Conservation (phyloP, 1,140 invertebrate genomes). For the Delia radicum region DNA sequence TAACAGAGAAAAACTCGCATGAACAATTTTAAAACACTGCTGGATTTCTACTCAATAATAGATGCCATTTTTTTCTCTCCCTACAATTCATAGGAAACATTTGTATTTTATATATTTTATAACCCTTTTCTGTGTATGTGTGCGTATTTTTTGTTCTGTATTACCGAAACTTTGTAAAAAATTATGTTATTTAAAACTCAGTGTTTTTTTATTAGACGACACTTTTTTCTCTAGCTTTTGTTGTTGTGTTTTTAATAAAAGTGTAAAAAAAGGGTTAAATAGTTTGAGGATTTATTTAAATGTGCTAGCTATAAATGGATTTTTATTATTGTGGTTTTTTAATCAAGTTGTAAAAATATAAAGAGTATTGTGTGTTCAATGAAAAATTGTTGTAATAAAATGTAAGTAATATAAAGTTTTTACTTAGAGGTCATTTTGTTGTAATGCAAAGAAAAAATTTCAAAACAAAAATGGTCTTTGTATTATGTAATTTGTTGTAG, state of each 20-base stretch:
- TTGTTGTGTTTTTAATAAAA: not conserved
- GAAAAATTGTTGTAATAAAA: not conserved
- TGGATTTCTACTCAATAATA: not conserved
- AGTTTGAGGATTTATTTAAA: not conserved
- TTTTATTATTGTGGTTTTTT: conserved; percentile 5
- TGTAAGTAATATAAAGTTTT: too few species aligned
- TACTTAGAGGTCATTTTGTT: too few species aligned
- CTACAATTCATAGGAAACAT: not conserved
- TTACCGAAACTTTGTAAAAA: not conserved
- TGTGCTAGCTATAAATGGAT: not conserved
- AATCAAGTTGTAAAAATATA: not conserved
- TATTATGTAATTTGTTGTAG: too few species aligned
- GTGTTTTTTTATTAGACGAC: not conserved
- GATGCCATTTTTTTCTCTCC: not conserved
- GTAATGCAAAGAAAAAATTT: too few species aligned
- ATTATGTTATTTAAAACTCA: not conserved
- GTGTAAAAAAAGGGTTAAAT: conserved; percentile 4
- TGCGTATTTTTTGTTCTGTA: not conserved
- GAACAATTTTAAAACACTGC: not conserved
- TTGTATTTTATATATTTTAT: not conserved
- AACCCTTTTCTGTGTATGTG: not conserved
- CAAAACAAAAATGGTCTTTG: too few species aligned
- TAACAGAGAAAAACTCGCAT: not conserved
- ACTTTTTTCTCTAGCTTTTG: not conserved
- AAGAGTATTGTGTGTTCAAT: not conserved